These are phyloP conservation scores for Xiphophorus couchianus DNA, from an alignment of 2,113 vertebrate species.

Conservation along the genomic window DNA sequence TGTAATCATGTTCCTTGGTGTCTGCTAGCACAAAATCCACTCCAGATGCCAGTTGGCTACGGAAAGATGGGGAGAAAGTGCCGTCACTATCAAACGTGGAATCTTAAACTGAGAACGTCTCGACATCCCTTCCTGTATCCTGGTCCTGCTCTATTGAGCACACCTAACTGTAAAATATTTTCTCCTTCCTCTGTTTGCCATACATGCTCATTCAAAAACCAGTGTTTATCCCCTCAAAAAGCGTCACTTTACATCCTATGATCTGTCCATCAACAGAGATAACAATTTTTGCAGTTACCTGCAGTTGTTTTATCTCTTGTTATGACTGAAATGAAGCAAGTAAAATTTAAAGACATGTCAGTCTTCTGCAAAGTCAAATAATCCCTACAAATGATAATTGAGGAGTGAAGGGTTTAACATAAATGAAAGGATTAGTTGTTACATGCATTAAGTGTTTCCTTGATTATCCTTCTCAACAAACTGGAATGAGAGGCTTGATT, in stretches of 20 bases:
- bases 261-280: slow-evolving; percentile 53
- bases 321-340: slow-evolving; percentile 66
- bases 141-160: slow-evolving; percentile 69
- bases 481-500: slow-evolving; percentile 50
- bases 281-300: slow-evolving; percentile 43
- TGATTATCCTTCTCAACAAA: slow-evolving; percentile 63
- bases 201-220: slow-evolving; percentile 19
- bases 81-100: slow-evolving; percentile 83
- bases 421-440: slow-evolving; percentile 71
- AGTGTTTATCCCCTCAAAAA: slow-evolving; percentile 35
- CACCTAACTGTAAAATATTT: slow-evolving; percentile 61
- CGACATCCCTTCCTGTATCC: slow-evolving; percentile 56
- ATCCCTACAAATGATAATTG: slow-evolving; percentile 63
- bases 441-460: slow-evolving; percentile 68
- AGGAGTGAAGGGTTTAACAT: slow-evolving; percentile 54
- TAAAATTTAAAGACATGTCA: slow-evolving; percentile 57
- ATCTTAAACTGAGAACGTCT: slow-evolving; percentile 80
- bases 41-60: slow-evolving; percentile 90
- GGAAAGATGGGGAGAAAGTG: slow-evolving; percentile 83
- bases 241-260: slow-evolving; percentile 41
- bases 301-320: slow-evolving; percentile 68
- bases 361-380: slow-evolving; percentile 62
- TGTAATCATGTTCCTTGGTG: slow-evolving; percentile 99
- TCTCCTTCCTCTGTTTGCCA: slow-evolving; percentile 25
- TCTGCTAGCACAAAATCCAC: slow-evolving; percentile 97